Percentiles rank a stretch among this genome's conserved stretches.
phyloP scores from a whole-genome alignment of 2,888 invertebrate genomes.

The Clunio marinus region DNA sequence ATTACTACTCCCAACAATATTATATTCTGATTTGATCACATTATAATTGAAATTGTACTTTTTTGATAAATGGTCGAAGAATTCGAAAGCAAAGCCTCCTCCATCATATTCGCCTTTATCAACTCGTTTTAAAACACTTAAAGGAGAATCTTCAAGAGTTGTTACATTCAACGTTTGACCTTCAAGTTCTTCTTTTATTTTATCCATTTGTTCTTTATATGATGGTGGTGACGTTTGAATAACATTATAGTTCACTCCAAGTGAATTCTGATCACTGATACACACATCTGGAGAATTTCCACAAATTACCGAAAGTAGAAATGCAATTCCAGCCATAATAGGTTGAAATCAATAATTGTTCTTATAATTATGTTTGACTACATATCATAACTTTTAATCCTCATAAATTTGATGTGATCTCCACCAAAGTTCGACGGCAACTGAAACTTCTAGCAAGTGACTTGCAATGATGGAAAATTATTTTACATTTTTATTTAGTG shows the following conservation, averaged over 20 bases:
- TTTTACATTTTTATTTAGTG: too few relatives aligned
- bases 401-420: not conserved
- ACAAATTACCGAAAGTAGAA: slow-evolving; percentile 40
- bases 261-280: not conserved
- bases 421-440: not conserved
- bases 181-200: slow-evolving; percentile 10
- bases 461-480: too few relatives aligned
- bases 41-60: slow-evolving; percentile 72
- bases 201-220: slow-evolving; percentile 15
- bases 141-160: slow-evolving; percentile 27
- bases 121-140: slow-evolving; percentile 38
- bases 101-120: slow-evolving; percentile 61
- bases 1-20: slow-evolving; percentile 56
- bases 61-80: slow-evolving; percentile 63
- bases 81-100: slow-evolving; percentile 66
- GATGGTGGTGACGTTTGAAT: not conserved
- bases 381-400: not conserved
- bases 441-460: too few relatives aligned
- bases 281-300: slow-evolving; percentile 40
- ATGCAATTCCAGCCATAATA: slow-evolving; percentile 40
- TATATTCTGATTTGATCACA: slow-evolving; percentile 59
- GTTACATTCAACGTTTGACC: slow-evolving; percentile 23
- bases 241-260: slow-evolving; percentile 8
- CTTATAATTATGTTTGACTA: not conserved
- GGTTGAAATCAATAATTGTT: not conserved